Evolutionary conservation across 2,888 invertebrate species (phyloP).

Genomic region (Emmelina monodactyla): DNA sequence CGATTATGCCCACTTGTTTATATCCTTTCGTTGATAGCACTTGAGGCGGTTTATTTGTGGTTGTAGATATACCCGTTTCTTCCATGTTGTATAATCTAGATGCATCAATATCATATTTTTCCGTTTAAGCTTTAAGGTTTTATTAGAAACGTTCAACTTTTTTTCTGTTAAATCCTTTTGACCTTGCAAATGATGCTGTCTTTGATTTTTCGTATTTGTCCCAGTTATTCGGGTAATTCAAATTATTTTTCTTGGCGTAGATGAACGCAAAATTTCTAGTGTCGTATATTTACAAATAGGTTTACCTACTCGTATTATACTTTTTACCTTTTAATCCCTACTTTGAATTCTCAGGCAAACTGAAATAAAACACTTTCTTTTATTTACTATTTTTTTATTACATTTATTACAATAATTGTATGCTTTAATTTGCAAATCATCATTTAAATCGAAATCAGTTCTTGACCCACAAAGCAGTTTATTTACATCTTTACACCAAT

Average conservation of each 20-base stretch:
- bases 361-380: too few species aligned
- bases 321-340: too few species aligned
- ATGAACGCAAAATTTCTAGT: conserved; percentile 15
- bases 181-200: conserved; percentile 12
- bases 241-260: conserved; percentile 18
- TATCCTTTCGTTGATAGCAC: conserved; percentile 15
- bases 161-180: conserved; percentile 19
- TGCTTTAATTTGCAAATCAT: too few species aligned
- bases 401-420: too few species aligned
- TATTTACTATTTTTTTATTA: too few species aligned
- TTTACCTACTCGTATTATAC: too few species aligned
- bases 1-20: conserved; percentile 19
- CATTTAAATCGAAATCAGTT: too few species aligned
- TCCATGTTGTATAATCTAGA: conserved; percentile 17
- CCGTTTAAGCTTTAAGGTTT: conserved; percentile 15
- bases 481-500: too few species aligned
- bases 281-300: too few species aligned
- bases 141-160: conserved; percentile 17
- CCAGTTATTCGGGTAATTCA: conserved; percentile 17
- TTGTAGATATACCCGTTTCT: conserved; percentile 18
- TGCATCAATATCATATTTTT: conserved; percentile 17
- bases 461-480: too few species aligned
- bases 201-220: conserved; percentile 12
- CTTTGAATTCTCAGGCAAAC: too few species aligned
- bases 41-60: conserved; percentile 17